Evolutionary conservation across 1,140 invertebrate species (phyloP), one percentile per base, ranked within the genome.

Genomic region (Pinna nobilis): DNA sequence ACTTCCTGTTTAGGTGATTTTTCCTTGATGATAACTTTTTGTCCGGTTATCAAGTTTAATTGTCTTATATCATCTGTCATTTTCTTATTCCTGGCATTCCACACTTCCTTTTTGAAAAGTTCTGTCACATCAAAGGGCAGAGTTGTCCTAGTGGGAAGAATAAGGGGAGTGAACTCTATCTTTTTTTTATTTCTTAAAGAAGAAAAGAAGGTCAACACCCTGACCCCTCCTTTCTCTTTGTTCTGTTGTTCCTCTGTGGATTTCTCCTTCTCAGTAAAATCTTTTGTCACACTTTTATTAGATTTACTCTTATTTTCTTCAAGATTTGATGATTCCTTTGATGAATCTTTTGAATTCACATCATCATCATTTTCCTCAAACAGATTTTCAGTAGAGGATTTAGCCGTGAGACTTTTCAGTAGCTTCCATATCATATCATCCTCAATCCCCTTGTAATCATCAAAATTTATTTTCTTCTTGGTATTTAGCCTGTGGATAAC

Each of bases 121-220:
- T 72, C 25, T 57, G 59, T 72, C 30, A 72, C 70, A 66, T 65
- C 59, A n/a, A 72, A 72, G 33, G 70, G 70, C 18, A 72, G 70
- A 2, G 60, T 64, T 41, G 39, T 63, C 25, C 39, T 63, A 20
- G 23, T 65, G 25, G 61, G 41, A 15, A 30, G 30, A 39, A 49
- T 49, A 30, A 72, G 60, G 53, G 70, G 61, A 33, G 39, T 66
- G 18, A 72, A 65, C 50, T 72, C 61, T 15, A 66, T 32, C n/a
- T 66, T 41, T 32, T 18, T 47, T 20, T 65, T 72, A 33, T 72
- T 63, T 18, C 51, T 55, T 23, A 51, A 59, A 25, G 63, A 55
- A 18, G 51, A 55, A 9, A 64, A 39, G 47, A 37, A 72, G 18
- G 63, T 65, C 23, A 72, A 25, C 18, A 72, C 37, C 49, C 66